Evolutionary conservation across 2,113 vertebrate species (phyloP).

Genomic region (Noturus placidus): DNA sequence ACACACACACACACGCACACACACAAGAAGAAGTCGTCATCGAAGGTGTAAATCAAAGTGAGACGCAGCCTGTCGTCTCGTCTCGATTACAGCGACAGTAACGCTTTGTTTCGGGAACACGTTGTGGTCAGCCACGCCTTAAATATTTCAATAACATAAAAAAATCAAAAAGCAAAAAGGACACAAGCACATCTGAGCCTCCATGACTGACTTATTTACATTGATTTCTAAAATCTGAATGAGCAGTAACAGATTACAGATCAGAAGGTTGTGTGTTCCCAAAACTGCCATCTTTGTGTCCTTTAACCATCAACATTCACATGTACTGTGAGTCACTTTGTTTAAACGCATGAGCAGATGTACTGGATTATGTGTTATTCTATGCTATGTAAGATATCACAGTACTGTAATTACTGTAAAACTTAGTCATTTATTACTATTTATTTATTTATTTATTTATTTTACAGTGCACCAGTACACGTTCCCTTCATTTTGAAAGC

Average conservation of each 20-base stretch:
- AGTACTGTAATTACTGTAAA: background rate
- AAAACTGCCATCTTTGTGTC: background rate
- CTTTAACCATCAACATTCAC: background rate
- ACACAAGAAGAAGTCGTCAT: slow-evolving; percentile 33
- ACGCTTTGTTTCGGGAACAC: slow-evolving; percentile 37
- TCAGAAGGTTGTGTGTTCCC: background rate
- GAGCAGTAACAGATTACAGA: background rate
- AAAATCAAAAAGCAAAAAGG: background rate
- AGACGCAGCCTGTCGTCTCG: background rate
- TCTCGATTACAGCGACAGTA: background rate
- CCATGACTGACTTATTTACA: background rate
- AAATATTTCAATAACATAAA: background rate
- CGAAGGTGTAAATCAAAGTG: slow-evolving; percentile 36
- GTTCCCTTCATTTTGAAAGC: background rate
- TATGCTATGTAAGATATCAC: background rate
- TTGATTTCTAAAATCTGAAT: background rate
- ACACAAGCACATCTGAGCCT: background rate
- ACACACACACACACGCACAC: slow-evolving; percentile 34
- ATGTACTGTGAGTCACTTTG: background rate
- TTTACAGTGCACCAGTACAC: background rate
- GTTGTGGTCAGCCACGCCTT: background rate
- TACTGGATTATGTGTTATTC: background rate
- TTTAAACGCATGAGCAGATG: background rate
- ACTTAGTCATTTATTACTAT: background rate
- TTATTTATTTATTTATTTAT: background rate